These are phyloP conservation scores for Scolopax rusticola DNA, from an alignment of 2,797 vertebrate species.

Conservation along the genomic window DNA sequence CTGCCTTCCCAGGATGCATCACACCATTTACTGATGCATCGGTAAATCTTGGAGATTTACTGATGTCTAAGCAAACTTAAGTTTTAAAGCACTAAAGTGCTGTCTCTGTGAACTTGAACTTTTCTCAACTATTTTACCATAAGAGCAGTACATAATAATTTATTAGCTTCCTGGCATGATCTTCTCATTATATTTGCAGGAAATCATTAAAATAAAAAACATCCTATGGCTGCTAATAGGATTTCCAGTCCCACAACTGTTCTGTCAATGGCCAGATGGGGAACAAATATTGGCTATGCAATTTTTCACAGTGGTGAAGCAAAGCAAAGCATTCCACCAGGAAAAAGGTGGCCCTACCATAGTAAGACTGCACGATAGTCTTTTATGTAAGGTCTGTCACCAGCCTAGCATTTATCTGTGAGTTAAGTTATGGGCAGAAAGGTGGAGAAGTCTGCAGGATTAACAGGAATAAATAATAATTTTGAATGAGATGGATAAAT, in stretches of 20 bases:
- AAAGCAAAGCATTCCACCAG: not conserved
- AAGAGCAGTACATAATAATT: not conserved
- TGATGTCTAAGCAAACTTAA: not conserved
- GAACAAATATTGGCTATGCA: not conserved
- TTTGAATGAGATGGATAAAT: not conserved
- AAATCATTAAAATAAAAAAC: not conserved
- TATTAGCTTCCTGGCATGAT: not conserved
- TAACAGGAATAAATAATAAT: constrained; percentile 4
- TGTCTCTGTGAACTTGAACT: not conserved
- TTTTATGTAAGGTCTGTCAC: not conserved
- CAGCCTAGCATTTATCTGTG: not conserved
- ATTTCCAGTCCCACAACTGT: not conserved
- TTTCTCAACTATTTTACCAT: not conserved
- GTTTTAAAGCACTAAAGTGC: too few species aligned
- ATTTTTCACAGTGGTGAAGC: not conserved
- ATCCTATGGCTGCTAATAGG: not conserved
- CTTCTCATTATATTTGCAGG: not conserved
- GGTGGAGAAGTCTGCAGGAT: not conserved
- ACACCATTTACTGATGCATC: not conserved
- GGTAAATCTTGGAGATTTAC: not conserved
- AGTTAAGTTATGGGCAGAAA: not conserved
- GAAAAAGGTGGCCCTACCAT: rapidly evolving
- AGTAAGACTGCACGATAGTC: not conserved
- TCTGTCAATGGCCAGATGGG: not conserved
- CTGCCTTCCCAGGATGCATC: not conserved